phyloP scores from a whole-genome alignment of 2,797 vertebrate genomes.

The Ceyx erithaca region DNA sequence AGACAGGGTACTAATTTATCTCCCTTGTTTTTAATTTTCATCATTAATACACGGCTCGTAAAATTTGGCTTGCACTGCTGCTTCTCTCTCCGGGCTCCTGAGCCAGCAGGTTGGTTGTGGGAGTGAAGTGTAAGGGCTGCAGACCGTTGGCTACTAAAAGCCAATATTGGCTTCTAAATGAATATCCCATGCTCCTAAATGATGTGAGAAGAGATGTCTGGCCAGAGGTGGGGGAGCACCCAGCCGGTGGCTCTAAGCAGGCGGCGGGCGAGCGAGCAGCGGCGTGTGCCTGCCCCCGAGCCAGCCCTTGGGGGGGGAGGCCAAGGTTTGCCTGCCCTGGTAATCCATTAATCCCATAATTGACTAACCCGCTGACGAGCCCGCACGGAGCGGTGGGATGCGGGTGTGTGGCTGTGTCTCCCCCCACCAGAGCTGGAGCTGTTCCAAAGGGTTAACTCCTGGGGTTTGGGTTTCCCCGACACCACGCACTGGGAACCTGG shows the following conservation, averaged over 20 bases:
- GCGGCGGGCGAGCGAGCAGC: neutral
- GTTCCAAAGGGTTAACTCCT: neutral
- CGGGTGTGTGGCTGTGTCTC: neutral
- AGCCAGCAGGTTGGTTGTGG: fast-evolving
- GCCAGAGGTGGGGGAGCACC: neutral
- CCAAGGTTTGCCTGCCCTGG: neutral
- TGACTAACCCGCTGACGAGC: constrained; percentile 46
- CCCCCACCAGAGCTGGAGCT: neutral
- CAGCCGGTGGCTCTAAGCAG: neutral
- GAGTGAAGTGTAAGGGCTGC: neutral
- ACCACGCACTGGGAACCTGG: neutral
- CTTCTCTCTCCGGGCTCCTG: neutral
- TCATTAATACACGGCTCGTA: constrained; percentile 25
- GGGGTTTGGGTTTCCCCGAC: neutral
- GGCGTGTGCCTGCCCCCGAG: neutral
- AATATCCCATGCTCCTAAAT: neutral
- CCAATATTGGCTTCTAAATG: neutral
- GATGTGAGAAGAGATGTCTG: neutral
- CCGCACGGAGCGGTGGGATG: neutral
- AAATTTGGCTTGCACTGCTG: constrained; percentile 10
- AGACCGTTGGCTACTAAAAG: neutral
- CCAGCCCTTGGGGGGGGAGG: neutral
- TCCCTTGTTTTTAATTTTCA: constrained; percentile 41
- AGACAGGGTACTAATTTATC: constrained; percentile 25
- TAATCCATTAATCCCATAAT: constrained; percentile 76